A percentile compares a stretch with the other conserved stretches of the same genome.
Conservation (phyloP, 2,113 vertebrate genomes). For the Engraulis encrasicolus region DNA sequence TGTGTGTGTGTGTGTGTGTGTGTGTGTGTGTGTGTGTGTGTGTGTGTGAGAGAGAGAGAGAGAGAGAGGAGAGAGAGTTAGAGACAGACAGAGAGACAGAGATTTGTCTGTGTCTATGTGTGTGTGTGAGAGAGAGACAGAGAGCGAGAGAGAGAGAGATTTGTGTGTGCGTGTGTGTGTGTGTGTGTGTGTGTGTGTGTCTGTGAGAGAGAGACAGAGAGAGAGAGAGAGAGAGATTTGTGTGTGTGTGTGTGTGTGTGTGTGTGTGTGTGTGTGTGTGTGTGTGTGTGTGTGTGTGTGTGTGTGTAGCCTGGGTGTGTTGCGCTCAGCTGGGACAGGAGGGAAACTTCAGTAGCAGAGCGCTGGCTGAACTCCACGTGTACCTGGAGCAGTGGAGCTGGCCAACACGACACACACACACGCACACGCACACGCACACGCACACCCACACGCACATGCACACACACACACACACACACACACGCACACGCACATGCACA, state of each 20-base stretch:
- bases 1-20: background rate
- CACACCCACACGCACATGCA: no score
- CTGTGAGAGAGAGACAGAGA: background rate
- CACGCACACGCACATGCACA: no score
- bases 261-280: background rate
- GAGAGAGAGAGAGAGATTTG: background rate
- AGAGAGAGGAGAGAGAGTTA: background rate
- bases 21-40: background rate
- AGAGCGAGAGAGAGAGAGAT: background rate
- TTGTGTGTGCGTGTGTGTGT: background rate
- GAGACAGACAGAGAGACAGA: background rate
- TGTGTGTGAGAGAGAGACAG: background rate
- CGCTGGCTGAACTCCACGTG: slow-evolving; percentile 22
- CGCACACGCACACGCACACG: no score
- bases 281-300: background rate
- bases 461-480: no score
- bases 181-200: background rate
- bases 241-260: background rate
- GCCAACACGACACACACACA: no score
- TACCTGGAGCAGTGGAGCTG: background rate
- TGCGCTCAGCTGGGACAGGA: slow-evolving; percentile 28
- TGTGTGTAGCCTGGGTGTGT: slow-evolving; percentile 23
- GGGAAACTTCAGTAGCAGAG: slow-evolving; percentile 26
- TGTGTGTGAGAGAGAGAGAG: background rate
- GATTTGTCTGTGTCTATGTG: background rate